Evolutionary conservation across 1,140 invertebrate species (phyloP), one percentile per base, ranked within the genome.

Genomic region (Campoletis sonorensis): DNA sequence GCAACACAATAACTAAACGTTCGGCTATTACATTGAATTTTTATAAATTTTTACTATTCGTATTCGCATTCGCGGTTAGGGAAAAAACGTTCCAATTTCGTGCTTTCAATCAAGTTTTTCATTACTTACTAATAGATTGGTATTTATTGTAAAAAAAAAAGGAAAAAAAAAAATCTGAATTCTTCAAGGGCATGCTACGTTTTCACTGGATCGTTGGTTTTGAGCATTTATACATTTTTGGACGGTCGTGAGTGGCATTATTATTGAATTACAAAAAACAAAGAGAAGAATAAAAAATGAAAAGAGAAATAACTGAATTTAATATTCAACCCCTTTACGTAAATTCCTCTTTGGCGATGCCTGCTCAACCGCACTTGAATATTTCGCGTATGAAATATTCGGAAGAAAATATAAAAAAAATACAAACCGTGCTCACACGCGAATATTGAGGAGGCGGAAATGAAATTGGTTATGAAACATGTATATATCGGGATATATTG

Each of bases 401-500:
- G 40, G 3, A 7, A 51, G 70, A 79, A 68, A 70, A 68, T 37
- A 58, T 13, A 68, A 77, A 75, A 73, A 51, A 68, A 4, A 26
- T 7, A 13, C n/a, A 49, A 49, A 54, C 21, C 10, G 18, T 40
- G 40, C 40, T 40, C 54, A n/a, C 64, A n/a, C 26, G 26, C 61
- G 49, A 73, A 73, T 27, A 72, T 71, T 37, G 45, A 27, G 54
- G 72, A 73, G 27, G 67, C 72, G 61, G 67, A 30, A 81, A 45
- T 73, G 73, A 83, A 81, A 83, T 83, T 83, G 79, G 70, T 21
- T 54, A 54, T n/a, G 54, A 58, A 2, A 21, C 54, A 58, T 58
- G 21, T 18, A 58, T 58, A 58, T 13, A 23, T 58, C 40, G 45
- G 5, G 18, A 51, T 26, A 81, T 81, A 81, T 80, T 64, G 79